Percentiles rank a stretch among this genome's conserved stretches.
Conservation (phyloP, 2,797 vertebrate species). For the Phalanger gymnotis region DNA sequence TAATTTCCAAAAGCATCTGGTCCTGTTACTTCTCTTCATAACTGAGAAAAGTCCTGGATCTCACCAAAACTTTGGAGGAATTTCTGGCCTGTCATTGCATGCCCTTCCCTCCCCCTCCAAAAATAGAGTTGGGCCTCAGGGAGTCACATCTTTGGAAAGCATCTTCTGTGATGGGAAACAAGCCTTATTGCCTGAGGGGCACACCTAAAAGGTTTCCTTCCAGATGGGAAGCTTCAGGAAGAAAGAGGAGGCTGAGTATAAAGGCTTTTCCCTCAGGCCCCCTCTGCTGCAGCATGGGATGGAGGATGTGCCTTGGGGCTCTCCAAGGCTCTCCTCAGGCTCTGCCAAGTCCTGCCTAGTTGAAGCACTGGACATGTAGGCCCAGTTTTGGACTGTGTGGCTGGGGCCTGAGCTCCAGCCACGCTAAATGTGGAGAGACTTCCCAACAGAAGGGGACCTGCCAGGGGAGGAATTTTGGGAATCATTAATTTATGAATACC, state of each 20-base stretch:
- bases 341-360: background rate
- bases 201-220: background rate
- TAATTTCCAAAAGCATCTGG: background rate
- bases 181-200: background rate
- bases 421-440: background rate
- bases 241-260: background rate
- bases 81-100: fast-evolving
- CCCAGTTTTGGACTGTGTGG: background rate
- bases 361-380: background rate
- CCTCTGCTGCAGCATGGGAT: background rate
- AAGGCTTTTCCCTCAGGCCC: background rate
- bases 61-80: background rate
- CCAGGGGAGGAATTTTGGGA: background rate
- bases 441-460: background rate
- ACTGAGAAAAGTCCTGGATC: background rate
- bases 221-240: background rate
- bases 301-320: background rate
- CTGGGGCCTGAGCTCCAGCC: background rate
- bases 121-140: fast-evolving
- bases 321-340: background rate
- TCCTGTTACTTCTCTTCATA: background rate
- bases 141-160: too few relatives aligned
- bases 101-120: fast-evolving
- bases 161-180: background rate
- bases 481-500: background rate